Conservation (phyloP, 2,888 invertebrate species). For the Serripes groenlandicus region DNA sequence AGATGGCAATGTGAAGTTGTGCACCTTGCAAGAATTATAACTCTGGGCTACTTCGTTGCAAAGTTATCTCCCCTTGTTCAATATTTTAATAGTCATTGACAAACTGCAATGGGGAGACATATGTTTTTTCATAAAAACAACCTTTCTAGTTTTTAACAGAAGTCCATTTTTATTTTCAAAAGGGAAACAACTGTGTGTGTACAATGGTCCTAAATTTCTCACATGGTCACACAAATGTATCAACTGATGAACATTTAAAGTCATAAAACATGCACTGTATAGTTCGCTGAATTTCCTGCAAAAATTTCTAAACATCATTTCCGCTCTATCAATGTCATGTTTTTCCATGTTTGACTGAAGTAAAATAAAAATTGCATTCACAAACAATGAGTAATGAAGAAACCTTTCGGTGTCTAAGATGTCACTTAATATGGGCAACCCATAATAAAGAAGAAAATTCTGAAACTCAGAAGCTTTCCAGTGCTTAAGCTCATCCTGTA, state of each 20-base stretch:
- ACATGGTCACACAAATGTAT: conserved; percentile 63
- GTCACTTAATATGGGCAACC: conserved; percentile 38
- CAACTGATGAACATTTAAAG: conserved; percentile 62
- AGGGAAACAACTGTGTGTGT: conserved; percentile 61
- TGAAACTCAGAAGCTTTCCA: conserved; percentile 64
- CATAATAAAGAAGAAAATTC: conserved; percentile 53
- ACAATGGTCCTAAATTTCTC: conserved; percentile 57
- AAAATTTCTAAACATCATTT: conserved; percentile 40
- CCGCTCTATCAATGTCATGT: conserved; percentile 28
- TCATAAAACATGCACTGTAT: conserved; percentile 52
- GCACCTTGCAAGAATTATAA: no score
- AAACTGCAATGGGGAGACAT: no score
- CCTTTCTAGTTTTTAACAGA: no score
- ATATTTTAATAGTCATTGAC: no score
- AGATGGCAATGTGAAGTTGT: no score
- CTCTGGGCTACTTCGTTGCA: no score
- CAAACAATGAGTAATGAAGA: conserved; percentile 45
- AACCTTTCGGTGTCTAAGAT: conserved; percentile 48
- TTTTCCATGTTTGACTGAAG: conserved; percentile 23
- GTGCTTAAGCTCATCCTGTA: conserved; percentile 38
- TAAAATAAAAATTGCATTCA: conserved; percentile 51
- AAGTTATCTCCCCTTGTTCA: no score
- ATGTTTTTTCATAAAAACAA: no score
- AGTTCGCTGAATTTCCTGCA: conserved; percentile 20
- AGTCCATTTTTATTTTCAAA: conserved; percentile 65